Evolutionary conservation across 2,888 invertebrate genomes (phyloP).

Genomic region (Nomada ruficornis): DNA sequence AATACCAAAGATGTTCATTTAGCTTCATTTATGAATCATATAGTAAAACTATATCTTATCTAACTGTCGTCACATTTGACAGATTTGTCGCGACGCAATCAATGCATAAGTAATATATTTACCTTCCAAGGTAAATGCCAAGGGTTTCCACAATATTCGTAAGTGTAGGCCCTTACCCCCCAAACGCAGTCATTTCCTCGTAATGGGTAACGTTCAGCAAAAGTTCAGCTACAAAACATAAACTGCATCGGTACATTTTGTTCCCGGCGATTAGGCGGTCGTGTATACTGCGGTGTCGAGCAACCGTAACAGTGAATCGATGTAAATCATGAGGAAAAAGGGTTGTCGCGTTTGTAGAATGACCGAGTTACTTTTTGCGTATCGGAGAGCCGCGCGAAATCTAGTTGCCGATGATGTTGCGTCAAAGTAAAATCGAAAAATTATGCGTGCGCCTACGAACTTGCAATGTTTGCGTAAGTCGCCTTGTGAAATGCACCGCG

Average conservation of each 20-base stretch:
- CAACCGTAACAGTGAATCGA: not conserved
- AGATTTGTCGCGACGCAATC: not conserved
- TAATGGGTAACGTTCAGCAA: too few species aligned
- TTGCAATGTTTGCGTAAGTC: conserved; percentile 12
- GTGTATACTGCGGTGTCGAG: too few species aligned
- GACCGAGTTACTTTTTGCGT: not conserved
- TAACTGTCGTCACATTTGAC: not conserved
- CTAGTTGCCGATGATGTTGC: conserved; percentile 18
- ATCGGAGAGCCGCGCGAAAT: not conserved
- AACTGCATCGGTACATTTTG: not conserved
- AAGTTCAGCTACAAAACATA: too few species aligned
- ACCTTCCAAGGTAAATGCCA: not conserved
- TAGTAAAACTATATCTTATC: too few species aligned
- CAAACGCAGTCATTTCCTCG: too few species aligned
- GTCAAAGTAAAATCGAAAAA: conserved; percentile 27
- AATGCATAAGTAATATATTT: not conserved
- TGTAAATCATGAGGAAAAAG: not conserved
- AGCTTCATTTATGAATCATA: too few species aligned
- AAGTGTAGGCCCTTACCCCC: not conserved
- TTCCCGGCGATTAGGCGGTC: not conserved
- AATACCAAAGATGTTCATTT: too few species aligned
- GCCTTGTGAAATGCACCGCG: conserved; percentile 3
- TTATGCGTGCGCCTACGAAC: conserved; percentile 10
- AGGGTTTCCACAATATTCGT: not conserved
- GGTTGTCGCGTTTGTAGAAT: too few species aligned